Percentiles rank a stretch among this genome's conserved stretches.
Conservation (phyloP, 2,797 vertebrate species). For the Borostomias antarcticus region DNA sequence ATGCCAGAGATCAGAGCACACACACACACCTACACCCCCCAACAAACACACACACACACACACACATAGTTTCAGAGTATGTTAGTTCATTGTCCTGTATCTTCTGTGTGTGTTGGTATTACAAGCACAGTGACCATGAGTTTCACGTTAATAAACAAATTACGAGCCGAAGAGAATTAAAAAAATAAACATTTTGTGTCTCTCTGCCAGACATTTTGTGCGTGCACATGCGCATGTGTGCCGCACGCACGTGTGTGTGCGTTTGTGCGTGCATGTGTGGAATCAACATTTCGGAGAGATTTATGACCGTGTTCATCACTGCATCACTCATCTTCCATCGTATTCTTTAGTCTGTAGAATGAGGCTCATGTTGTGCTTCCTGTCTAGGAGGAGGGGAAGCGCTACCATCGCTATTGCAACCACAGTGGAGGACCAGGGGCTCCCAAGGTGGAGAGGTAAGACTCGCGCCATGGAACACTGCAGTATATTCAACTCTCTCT, state of each 20-base stretch:
- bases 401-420: slow-evolving; percentile 70
- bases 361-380: neutral
- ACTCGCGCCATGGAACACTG: too few species aligned
- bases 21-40: too few species aligned
- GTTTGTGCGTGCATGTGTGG: slow-evolving; percentile 21
- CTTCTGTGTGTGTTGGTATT: too few species aligned
- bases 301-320: neutral
- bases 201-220: slow-evolving; percentile 9
- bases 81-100: too few species aligned
- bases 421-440: slow-evolving; percentile 59
- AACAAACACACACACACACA: too few species aligned
- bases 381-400: slow-evolving; percentile 72
- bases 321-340: neutral
- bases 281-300: slow-evolving; percentile 20
- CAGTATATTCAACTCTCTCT: too few species aligned
- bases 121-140: too few species aligned
- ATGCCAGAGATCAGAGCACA: too few species aligned
- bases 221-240: too few species aligned
- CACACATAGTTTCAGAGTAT: too few species aligned
- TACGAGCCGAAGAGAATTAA: neutral
- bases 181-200: neutral
- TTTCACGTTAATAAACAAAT: too few species aligned
- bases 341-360: neutral
- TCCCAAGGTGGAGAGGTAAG: slow-evolving; percentile 71
- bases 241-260: too few species aligned